These are phyloP conservation scores for Odocoileus hemionus DNA, from an alignment of 2,113 vertebrate genomes.

Conservation along the genomic window DNA sequence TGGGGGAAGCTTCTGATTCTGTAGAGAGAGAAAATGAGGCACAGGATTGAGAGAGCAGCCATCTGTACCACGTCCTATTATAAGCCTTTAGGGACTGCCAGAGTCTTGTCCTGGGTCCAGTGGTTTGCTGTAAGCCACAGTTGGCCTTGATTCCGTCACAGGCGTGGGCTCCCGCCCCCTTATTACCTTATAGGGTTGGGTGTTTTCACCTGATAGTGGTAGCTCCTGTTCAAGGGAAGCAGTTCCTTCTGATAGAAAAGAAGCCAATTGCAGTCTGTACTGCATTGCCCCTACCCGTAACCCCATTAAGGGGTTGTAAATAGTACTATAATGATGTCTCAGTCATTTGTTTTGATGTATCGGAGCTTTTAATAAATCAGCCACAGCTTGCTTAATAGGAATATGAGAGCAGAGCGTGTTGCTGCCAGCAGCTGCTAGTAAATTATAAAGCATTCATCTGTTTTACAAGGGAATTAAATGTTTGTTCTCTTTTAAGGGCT, in stretches of 20 bases:
- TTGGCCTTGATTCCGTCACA: background rate
- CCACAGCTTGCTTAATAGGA: slow-evolving; percentile 84
- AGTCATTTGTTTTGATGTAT: slow-evolving; percentile 87
- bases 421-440: slow-evolving; percentile 84
- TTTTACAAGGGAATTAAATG: slow-evolving; percentile 85
- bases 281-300: slow-evolving; percentile 77
- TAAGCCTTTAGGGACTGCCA: background rate
- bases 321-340: slow-evolving; percentile 85
- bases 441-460: slow-evolving; percentile 85
- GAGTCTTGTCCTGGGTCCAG: background rate
- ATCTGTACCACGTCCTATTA: background rate
- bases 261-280: slow-evolving; percentile 70
- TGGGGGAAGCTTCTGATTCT: background rate
- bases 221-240: background rate
- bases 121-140: background rate
- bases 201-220: slow-evolving; percentile 12
- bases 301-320: slow-evolving; percentile 85
- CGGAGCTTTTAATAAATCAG: slow-evolving; percentile 85
- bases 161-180: background rate
- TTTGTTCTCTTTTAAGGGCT: slow-evolving; percentile 79
- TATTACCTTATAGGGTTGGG: background rate
- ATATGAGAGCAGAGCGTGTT: slow-evolving; percentile 76
- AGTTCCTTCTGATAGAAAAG: slow-evolving; percentile 65
- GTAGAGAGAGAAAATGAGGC: background rate
- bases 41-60: background rate